These are phyloP conservation scores for Saccostrea echinata DNA, from an alignment of 1,140 invertebrate genomes.

Conservation along the genomic window DNA sequence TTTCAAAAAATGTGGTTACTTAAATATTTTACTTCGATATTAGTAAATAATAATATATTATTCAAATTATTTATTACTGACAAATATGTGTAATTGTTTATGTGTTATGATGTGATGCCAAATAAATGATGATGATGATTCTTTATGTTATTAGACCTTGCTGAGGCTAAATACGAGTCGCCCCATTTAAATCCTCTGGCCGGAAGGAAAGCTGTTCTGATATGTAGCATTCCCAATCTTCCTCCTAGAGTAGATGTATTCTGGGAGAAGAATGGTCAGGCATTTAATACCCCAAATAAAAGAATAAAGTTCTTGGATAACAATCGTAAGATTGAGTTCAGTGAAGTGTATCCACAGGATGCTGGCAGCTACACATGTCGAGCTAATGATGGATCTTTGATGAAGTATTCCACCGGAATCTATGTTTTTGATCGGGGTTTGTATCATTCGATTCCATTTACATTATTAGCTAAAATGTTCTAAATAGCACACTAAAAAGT, in stretches of 20 bases:
- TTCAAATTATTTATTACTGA: too few relatives aligned
- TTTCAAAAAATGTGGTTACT: too few relatives aligned
- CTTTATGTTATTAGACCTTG: too few relatives aligned
- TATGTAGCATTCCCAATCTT: background rate
- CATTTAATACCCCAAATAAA: background rate
- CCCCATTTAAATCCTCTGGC: background rate
- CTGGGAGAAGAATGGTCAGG: background rate
- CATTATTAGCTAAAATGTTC: too few relatives aligned
- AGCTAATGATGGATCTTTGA: background rate
- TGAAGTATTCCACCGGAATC: background rate
- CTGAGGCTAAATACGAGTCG: background rate
- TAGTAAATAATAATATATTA: too few relatives aligned
- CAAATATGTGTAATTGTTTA: too few relatives aligned
- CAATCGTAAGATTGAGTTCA: conserved; percentile 3
- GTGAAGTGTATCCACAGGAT: background rate
- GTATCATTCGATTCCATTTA: too few relatives aligned
- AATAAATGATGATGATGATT: too few relatives aligned
- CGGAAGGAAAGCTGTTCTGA: background rate
- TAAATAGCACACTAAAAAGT: too few relatives aligned
- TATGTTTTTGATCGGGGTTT: background rate
- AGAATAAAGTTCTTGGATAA: background rate
- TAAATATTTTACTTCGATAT: too few relatives aligned
- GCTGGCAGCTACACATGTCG: background rate
- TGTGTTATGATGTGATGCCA: too few relatives aligned
- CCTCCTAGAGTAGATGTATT: background rate